Percentiles rank a stretch among this genome's conserved stretches.
Evolutionary conservation across 2,888 invertebrate genomes (phyloP).

Genomic region (Aleiodes alternator): DNA sequence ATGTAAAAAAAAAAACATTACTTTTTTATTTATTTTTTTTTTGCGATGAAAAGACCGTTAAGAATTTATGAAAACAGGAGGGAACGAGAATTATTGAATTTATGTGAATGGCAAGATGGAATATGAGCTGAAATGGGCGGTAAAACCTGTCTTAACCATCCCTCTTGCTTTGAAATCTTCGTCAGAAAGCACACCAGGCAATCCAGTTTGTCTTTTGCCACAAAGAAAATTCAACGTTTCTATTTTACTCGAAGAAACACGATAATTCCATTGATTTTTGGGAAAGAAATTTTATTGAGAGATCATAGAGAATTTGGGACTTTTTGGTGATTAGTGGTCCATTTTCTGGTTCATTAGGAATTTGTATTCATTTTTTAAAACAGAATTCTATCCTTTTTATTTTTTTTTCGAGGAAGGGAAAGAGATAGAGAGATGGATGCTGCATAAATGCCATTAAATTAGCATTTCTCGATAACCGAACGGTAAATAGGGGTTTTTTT

Average conservation of each 20-base stretch:
- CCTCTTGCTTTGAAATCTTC: slow-evolving; percentile 50
- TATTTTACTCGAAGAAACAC: too few relatives aligned
- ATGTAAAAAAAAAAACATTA: neutral
- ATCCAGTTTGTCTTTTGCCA: slow-evolving; percentile 66
- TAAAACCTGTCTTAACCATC: slow-evolving; percentile 49
- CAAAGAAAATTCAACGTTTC: slow-evolving; percentile 42
- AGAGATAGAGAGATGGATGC: too few relatives aligned
- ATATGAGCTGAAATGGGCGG: slow-evolving; percentile 23
- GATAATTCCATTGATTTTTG: too few relatives aligned
- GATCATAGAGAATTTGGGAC: too few relatives aligned
- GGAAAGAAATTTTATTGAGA: too few relatives aligned
- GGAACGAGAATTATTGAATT: neutral
- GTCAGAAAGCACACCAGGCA: slow-evolving; percentile 63
- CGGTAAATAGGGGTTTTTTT: slow-evolving; percentile 1
- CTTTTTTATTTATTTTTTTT: neutral
- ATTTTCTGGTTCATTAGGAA: too few relatives aligned
- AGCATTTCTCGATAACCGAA: too few relatives aligned
- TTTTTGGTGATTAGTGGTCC: too few relatives aligned
- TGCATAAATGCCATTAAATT: too few relatives aligned
- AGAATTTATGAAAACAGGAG: slow-evolving; percentile 19
- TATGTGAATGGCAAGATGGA: slow-evolving; percentile 7
- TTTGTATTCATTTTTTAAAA: too few relatives aligned
- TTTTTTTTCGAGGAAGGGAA: too few relatives aligned
- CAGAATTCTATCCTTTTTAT: too few relatives aligned
- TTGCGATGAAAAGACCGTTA: neutral